Base-by-base conservation (phyloP, 1,140 invertebrate genomes). In the Micrasema longulum region DNA sequence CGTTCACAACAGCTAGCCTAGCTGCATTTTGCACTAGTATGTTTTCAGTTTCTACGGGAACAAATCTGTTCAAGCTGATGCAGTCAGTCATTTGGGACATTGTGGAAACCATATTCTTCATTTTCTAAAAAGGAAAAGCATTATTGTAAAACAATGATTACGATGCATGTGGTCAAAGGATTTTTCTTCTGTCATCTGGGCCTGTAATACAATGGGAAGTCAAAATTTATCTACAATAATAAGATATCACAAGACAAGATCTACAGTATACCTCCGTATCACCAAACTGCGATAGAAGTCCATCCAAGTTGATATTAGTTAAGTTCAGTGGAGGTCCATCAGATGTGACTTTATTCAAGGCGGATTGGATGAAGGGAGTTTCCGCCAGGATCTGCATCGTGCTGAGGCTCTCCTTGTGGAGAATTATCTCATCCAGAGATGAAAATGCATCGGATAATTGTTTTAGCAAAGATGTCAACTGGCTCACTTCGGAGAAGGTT, bases 11-110 rank as follows among this genome's bases (percentile, higher is more conserved):
- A 35, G 83, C 86, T 10, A 91, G 79, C 18, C 82, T 76, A 1
- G 81, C 85, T 1, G 89, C 89, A 5, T 83, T 81, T 22, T 77
- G 76, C 43, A 86, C 84, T 20, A 90, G 74, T 12, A 86, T 79
- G 9, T 84, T 75, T 63, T 89, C 88, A 7, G 80, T 81, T 0
- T 81, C 73, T 16, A 88, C 83, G 0, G 86, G 77, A 60, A 79
- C 78, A 69, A 89, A 87, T 26, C 90, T 85, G 82, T 91, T 81
- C 43, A 89, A 78, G 18, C 87, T 85, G 14, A 91, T 83, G 74
- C 90, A 91, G 47, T 84, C 86, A 64, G 90, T 79, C 22, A 91
- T 79, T 71, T 88, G 74, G 0, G 82, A 82, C 0, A 78, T 77
- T 60, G 79, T 82, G 20, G 60, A 72, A 11, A 85, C 23, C 4